phyloP scores from a whole-genome alignment of 2,113 vertebrate species.

The Mionectes macconnelli region DNA sequence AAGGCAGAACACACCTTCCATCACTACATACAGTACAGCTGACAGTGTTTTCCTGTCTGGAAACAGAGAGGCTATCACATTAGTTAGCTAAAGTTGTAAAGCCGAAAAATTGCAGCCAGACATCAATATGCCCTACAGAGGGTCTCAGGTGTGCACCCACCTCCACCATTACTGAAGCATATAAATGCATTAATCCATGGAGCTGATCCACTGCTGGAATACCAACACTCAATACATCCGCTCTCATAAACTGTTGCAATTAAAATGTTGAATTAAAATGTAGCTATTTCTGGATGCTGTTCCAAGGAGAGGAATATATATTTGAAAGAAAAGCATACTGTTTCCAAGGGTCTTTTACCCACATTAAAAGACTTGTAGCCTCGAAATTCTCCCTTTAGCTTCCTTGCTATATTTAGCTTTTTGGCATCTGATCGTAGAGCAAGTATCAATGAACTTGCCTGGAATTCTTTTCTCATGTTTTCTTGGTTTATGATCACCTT shows the following conservation, averaged over 20 bases:
- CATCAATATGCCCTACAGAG: background rate
- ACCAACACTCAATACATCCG: background rate
- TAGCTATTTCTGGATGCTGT: background rate
- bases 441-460: background rate
- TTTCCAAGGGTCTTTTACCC: background rate
- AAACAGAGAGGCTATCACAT: background rate
- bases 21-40: background rate
- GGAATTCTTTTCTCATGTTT: background rate
- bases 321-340: background rate
- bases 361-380: background rate
- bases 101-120: background rate
- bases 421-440: background rate
- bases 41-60: slow-evolving; percentile 9
- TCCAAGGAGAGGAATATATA: background rate
- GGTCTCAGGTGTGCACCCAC: background rate
- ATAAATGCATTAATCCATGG: background rate
- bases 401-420: background rate
- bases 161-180: background rate
- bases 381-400: background rate
- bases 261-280: background rate
- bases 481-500: background rate
- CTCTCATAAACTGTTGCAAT: background rate
- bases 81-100: background rate
- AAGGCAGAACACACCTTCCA: background rate
- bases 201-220: background rate